These are phyloP conservation scores for Eciton burchellii DNA, from an alignment of 1,140 invertebrate genomes.

Conservation along the genomic window DNA sequence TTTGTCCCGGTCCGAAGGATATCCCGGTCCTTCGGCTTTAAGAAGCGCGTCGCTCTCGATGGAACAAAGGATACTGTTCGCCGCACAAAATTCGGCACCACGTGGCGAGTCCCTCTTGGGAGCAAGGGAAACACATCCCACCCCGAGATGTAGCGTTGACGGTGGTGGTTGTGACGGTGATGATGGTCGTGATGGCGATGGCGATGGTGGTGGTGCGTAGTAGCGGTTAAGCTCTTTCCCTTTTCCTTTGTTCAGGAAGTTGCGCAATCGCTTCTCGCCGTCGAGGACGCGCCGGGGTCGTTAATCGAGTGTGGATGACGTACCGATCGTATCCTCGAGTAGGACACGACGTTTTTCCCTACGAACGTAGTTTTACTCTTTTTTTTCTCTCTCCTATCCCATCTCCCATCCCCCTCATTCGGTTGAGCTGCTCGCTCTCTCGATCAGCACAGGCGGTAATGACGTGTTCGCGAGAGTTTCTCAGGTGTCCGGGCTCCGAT, in stretches of 20 bases:
- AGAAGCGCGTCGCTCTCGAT: constrained; percentile 23
- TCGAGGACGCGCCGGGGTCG: constrained; percentile 14
- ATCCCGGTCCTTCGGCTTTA: constrained; percentile 52
- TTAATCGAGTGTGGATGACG: constrained; percentile 63
- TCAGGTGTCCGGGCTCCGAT: background rate
- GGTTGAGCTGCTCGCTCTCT: too few species aligned
- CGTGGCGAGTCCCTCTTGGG: constrained; percentile 14
- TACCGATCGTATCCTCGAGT: constrained; percentile 20
- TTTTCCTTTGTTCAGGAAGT: constrained; percentile 55
- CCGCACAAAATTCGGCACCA: constrained; percentile 58
- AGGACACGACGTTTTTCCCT: background rate
- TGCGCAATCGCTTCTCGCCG: constrained; percentile 49
- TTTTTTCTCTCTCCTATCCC: background rate
- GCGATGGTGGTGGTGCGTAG: background rate
- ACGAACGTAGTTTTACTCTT: background rate
- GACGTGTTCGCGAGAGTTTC: constrained; percentile 11
- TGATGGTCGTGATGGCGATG: background rate
- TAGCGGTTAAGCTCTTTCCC: constrained; percentile 27
- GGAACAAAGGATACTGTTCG: constrained; percentile 46
- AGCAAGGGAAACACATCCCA: constrained; percentile 6
- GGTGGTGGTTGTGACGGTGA: background rate
- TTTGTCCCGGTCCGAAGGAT: constrained; percentile 39
- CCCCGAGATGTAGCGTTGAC: background rate
- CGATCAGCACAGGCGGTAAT: background rate
- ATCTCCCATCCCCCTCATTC: too few species aligned